Evolutionary conservation across 92 coral and sea anemone species (phyloP), one percentile per base, ranked within the genome.

Genomic region (Parazoanthus atlanticus): DNA sequence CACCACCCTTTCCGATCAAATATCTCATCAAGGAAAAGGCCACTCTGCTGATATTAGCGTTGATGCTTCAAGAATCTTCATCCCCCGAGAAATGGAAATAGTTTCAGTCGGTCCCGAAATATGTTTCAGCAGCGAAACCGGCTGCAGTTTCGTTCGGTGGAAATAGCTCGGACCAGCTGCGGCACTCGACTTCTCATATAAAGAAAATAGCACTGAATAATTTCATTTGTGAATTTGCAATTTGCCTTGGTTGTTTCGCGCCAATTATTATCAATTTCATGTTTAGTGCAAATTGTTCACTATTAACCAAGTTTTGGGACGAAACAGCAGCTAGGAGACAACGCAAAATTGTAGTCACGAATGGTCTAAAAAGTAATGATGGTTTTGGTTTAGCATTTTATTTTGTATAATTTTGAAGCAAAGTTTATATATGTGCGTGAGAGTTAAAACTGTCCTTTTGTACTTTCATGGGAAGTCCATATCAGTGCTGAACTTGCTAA

Each of bases 1-100:
- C 86, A 19, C 52, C 86, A 66, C 86, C 86, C 74, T 66, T 82
- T 82, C 86, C 86, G 86, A 65, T 82, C 31, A 25, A 26, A 64
- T 33, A 64, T 82, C 47, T 66, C 86, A 34, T 64, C 21, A 29
- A 82, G 46, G 76, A 82, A 36, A 43, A 40, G 7, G 40, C 65
- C 38, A 36, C 76, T 82, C 56, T 74, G 31, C 23, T 38, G 76
- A 82, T 66, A 82, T 82, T 82, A 69, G 74, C 76, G 32, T 78
- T 41, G 25, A 28, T 82, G 86, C 30, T 23, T 64, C 28, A 82
- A 43, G 49, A 32, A 5, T 33, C 46, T 36, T 74, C 79, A 33
- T 41, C 79, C 26, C 79, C 49, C 46, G 79, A 38, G 28, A 21
- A 75, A 75, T 15, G 26, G 29, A 34, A 52, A 52, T 16, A 52